Percentiles rank a stretch among this genome's conserved stretches.
These are phyloP conservation scores for Chelon auratus DNA, from an alignment of 2,797 vertebrate species.

Conservation along the genomic window DNA sequence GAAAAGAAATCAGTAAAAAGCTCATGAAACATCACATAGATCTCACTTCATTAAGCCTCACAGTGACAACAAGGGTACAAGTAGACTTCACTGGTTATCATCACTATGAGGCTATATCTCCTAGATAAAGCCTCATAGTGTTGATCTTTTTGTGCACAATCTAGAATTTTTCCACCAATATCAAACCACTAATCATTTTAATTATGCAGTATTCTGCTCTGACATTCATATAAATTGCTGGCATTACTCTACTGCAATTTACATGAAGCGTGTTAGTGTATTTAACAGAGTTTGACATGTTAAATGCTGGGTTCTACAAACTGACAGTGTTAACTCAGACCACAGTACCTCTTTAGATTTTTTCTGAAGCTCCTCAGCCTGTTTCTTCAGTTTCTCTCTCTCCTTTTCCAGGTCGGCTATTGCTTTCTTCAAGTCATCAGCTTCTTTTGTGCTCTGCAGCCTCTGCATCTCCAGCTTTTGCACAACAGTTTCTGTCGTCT, in stretches of 20 bases:
- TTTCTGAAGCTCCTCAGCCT: slow-evolving; percentile 89
- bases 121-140: too few species aligned
- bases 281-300: slow-evolving; percentile 18
- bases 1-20: slow-evolving; percentile 8
- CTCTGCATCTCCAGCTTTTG: slow-evolving; percentile 92
- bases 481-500: slow-evolving; percentile 87
- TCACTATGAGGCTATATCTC: too few species aligned
- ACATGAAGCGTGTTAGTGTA: slow-evolving; percentile 59
- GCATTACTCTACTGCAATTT: slow-evolving; percentile 59
- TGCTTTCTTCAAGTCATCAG: slow-evolving; percentile 87
- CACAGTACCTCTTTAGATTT: slow-evolving; percentile 93
- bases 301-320: slow-evolving; percentile 28
- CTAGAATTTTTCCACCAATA: too few species aligned
- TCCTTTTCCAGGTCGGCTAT: slow-evolving; percentile 90
- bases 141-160: too few species aligned
- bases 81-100: too few species aligned
- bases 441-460: slow-evolving; percentile 91
- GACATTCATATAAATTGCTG: slow-evolving; percentile 67
- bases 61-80: too few species aligned
- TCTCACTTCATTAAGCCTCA: not conserved
- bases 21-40: slow-evolving; percentile 2
- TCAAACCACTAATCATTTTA: not conserved
- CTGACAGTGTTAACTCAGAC: slow-evolving; percentile 22
- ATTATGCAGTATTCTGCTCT: slow-evolving; percentile 16
- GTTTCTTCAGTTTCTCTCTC: slow-evolving; percentile 90